Percentiles rank a stretch among this genome's conserved stretches.
These are phyloP conservation scores for Lycorma delicatula DNA, from an alignment of 1,140 invertebrate genomes.

Conservation along the genomic window DNA sequence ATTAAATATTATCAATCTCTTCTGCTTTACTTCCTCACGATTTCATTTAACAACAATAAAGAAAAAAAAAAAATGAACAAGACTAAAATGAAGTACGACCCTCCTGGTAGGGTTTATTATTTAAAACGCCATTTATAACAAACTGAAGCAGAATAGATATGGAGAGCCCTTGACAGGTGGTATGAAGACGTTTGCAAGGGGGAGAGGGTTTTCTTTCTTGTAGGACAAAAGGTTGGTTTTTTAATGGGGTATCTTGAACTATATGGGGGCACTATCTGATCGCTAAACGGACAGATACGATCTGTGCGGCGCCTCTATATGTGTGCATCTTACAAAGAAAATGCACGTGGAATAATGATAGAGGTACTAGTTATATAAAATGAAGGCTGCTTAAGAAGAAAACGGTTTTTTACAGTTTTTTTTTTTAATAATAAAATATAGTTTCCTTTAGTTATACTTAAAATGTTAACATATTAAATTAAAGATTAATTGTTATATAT, in stretches of 20 bases:
- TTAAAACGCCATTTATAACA: slow-evolving; percentile 6
- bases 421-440: too few species aligned
- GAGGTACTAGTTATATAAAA: too few species aligned
- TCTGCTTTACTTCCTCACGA: too few species aligned
- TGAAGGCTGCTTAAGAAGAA: too few species aligned
- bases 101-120: background rate
- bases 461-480: too few species aligned
- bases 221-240: background rate
- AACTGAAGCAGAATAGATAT: background rate
- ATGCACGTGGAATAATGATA: slow-evolving; percentile 3
- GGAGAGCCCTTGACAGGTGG: slow-evolving; percentile 5
- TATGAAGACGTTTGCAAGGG: slow-evolving; percentile 2
- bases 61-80: too few species aligned
- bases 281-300: slow-evolving; percentile 2
- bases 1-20: too few species aligned
- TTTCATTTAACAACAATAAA: too few species aligned
- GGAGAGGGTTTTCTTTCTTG: too few species aligned
- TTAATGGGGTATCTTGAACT: background rate
- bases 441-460: too few species aligned
- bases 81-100: background rate
- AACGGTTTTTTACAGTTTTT: too few species aligned
- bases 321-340: background rate
- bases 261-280: background rate
- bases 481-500: too few species aligned
- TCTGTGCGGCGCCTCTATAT: background rate